Base-by-base conservation (phyloP, 2,888 invertebrate genomes). In the Hyposoter didymator region DNA sequence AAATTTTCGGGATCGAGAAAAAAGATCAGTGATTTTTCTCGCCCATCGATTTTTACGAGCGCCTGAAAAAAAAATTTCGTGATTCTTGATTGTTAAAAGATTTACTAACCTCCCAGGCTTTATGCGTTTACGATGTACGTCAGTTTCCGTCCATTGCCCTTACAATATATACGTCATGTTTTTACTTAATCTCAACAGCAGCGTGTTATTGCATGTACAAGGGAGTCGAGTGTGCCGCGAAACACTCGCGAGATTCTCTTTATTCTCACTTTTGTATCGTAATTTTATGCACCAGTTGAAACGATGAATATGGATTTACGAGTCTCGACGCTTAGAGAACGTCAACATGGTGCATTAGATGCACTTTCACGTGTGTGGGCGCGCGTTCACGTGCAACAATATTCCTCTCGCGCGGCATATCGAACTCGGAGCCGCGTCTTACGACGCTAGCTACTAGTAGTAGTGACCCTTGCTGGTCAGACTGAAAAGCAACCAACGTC, bases 291-390 rank as follows among this genome's bases (percentile, higher is more conserved):
- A 90, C 89, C 91, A 28, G 45, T 91, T 87, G 89, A 86, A 85
- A 88, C 92, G 90, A 92, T 93, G 92, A 93, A 93, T 93, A 93
- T 93, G 92, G 92, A 93, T 93, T 91, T 88, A 89, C 73, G 88
- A 88, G 88, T 88, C 87, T 88, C 87, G 89, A 87, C 88, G 87
- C 86, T 82, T 84, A 66, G 74, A 86, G 85, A 49, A 75, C 82
- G 87, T 87, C 64, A 47, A 75, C 49, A 39, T 39, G 10, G 64
- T 62, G 35, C 19, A 47, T 45, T 45, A 12, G 45, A 28, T 75
- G 7, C 32, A 62, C 39, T 39, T 52, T 14, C 17, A 14, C 14
- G 14, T 14, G 67, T 39, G 49, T 72, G 22, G 14, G 47, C 22
- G 22, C 49, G n/a, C n/a, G 49, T 84, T 86, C 85, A 89, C 88